These are phyloP conservation scores for Neogobius melanostomus DNA, from an alignment of 2,113 vertebrate species.

Conservation along the genomic window DNA sequence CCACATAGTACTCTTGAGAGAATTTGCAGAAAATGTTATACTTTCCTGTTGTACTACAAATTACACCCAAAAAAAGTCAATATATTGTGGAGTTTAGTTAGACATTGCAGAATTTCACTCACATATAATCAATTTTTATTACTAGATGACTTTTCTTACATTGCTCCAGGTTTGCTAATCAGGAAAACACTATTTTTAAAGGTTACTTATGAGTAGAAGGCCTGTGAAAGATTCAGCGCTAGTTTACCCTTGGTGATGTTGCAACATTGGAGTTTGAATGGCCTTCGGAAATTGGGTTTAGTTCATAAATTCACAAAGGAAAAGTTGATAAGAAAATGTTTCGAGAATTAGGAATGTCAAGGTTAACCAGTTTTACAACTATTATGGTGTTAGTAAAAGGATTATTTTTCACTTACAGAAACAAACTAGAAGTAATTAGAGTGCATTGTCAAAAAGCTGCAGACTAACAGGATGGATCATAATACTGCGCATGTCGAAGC, in stretches of 20 bases:
- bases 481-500: too few relatives aligned
- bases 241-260: not conserved
- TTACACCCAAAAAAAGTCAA: not conserved
- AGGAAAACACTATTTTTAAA: not conserved
- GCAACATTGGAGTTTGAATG: too few relatives aligned
- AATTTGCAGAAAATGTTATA: not conserved
- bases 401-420: too few relatives aligned
- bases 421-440: too few relatives aligned
- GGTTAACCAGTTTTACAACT: too few relatives aligned
- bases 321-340: too few relatives aligned
- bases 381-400: too few relatives aligned
- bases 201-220: not conserved
- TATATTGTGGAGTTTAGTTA: not conserved
- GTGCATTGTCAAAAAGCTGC: too few relatives aligned
- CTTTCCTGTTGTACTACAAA: not conserved
- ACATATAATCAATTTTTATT: not conserved
- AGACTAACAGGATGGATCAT: too few relatives aligned
- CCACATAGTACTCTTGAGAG: slow-evolving; percentile 12
- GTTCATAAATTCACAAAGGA: too few relatives aligned
- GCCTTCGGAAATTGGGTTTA: too few relatives aligned
- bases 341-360: too few relatives aligned
- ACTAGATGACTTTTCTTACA: not conserved
- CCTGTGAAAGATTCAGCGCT: not conserved
- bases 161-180: not conserved
- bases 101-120: not conserved